These are phyloP conservation scores for Papilio elwesi DNA, from an alignment of 2,888 invertebrate species.

Conservation along the genomic window DNA sequence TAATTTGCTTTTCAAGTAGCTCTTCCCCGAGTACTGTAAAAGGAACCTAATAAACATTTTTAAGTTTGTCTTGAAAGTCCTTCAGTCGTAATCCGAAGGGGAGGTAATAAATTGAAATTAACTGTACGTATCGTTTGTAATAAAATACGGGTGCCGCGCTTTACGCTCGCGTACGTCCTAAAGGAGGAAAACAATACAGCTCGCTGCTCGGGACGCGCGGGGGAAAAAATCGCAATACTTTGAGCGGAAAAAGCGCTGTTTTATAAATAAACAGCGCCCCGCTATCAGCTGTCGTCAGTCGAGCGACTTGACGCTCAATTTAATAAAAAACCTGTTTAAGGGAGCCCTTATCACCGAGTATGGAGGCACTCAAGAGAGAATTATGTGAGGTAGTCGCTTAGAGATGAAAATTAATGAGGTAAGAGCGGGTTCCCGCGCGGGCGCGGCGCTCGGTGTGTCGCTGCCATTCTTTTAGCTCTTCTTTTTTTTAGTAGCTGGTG, in stretches of 20 bases:
- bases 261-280: conserved; percentile 77
- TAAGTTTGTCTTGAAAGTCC: conserved; percentile 46
- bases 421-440: conserved; percentile 66
- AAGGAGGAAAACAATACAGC: conserved; percentile 46
- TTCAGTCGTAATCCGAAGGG: conserved; percentile 42
- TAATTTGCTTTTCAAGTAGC: conserved; percentile 11
- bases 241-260: conserved; percentile 76
- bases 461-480: conserved; percentile 27
- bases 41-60: conserved; percentile 46
- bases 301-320: conserved; percentile 73
- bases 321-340: conserved; percentile 77
- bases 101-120: conserved; percentile 51
- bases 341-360: conserved; percentile 78
- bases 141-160: conserved; percentile 45
- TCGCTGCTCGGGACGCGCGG: conserved; percentile 46
- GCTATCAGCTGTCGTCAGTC: conserved; percentile 81
- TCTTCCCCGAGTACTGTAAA: neutral
- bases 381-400: conserved; percentile 76
- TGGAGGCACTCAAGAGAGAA: conserved; percentile 81
- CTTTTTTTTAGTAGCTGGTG: conserved; percentile 25
- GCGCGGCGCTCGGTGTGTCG: conserved; percentile 24
- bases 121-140: conserved; percentile 47
- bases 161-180: conserved; percentile 46
- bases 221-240: conserved; percentile 67
- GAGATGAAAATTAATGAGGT: conserved; percentile 84